phyloP scores from a whole-genome alignment of 2,888 invertebrate species.

The Dimorphilus gyrociliatus region DNA sequence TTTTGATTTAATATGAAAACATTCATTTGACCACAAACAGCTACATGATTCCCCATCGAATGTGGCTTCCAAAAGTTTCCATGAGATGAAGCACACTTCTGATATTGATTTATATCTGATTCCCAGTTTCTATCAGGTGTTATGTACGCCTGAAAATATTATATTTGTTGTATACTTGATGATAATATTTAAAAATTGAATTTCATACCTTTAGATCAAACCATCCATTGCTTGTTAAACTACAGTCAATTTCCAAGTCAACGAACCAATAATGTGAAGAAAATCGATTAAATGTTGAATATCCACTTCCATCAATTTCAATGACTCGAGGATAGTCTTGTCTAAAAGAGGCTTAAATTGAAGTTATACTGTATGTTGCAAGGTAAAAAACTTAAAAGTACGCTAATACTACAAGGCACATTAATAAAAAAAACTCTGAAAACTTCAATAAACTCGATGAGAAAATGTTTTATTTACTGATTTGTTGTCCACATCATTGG shows the following conservation, averaged over 20 bases:
- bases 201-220: constrained; percentile 35
- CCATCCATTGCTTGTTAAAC: constrained; percentile 29
- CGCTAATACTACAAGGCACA: too few species aligned
- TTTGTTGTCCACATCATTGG: constrained; percentile 11
- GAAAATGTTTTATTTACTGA: constrained; percentile 3
- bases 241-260: constrained; percentile 34
- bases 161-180: background rate
- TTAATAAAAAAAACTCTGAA: too few species aligned
- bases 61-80: too few species aligned
- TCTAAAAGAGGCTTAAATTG: too few species aligned
- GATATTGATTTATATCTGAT: constrained; percentile 20
- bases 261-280: constrained; percentile 37
- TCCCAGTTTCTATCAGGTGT: constrained; percentile 24
- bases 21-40: constrained; percentile 11
- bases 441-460: background rate
- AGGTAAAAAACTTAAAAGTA: too few species aligned
- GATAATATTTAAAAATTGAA: background rate
- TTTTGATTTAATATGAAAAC: constrained; percentile 7
- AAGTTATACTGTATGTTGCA: too few species aligned
- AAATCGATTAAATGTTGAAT: constrained; percentile 11
- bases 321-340: too few species aligned
- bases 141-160: constrained; percentile 11
- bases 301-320: constrained; percentile 7
- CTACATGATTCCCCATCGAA: constrained; percentile 11
- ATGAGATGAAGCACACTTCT: too few species aligned